Percentiles rank a stretch among this genome's conserved stretches.
These are phyloP conservation scores for Larimichthys polyactis DNA, from an alignment of 2,113 vertebrate genomes.

Conservation along the genomic window DNA sequence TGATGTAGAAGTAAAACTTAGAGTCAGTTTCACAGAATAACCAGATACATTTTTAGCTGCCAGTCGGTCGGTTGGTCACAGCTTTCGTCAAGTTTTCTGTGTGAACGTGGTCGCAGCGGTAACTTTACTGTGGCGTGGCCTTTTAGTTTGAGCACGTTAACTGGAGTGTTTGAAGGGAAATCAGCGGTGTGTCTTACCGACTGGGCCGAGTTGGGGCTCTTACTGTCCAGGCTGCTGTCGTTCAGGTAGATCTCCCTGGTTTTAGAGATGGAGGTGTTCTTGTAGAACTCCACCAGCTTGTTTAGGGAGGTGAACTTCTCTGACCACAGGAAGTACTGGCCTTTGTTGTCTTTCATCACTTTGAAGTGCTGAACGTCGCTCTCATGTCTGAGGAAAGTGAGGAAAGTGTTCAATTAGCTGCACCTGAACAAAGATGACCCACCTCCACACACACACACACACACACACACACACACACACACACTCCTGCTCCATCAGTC, in stretches of 20 bases:
- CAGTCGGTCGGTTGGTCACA: too few relatives aligned
- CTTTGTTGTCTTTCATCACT: slow-evolving; percentile 92
- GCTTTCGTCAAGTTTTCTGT: too few relatives aligned
- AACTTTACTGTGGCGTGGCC: background rate
- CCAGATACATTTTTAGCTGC: background rate
- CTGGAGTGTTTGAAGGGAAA: background rate
- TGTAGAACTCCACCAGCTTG: slow-evolving; percentile 96
- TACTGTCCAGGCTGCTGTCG: slow-evolving; percentile 81
- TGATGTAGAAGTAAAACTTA: too few relatives aligned
- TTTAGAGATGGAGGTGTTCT: slow-evolving; percentile 90
- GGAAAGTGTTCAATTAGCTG: background rate
- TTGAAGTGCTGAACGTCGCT: slow-evolving; percentile 97
- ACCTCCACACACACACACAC: too few relatives aligned
- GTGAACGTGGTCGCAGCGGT: too few relatives aligned
- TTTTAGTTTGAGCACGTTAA: background rate
- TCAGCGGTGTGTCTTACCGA: slow-evolving; percentile 14
- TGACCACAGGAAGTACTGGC: slow-evolving; percentile 94
- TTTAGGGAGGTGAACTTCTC: slow-evolving; percentile 96
- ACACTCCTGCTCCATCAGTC: slow-evolving; percentile 3
- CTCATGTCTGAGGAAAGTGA: slow-evolving; percentile 88
- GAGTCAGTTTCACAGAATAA: background rate
- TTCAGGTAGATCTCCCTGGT: slow-evolving; percentile 91
- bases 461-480: too few relatives aligned
- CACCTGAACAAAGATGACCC: background rate
- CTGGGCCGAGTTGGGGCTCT: slow-evolving; percentile 16